Base-by-base conservation (phyloP, 2,888 invertebrate species). In the Zeuzera pyrina region DNA sequence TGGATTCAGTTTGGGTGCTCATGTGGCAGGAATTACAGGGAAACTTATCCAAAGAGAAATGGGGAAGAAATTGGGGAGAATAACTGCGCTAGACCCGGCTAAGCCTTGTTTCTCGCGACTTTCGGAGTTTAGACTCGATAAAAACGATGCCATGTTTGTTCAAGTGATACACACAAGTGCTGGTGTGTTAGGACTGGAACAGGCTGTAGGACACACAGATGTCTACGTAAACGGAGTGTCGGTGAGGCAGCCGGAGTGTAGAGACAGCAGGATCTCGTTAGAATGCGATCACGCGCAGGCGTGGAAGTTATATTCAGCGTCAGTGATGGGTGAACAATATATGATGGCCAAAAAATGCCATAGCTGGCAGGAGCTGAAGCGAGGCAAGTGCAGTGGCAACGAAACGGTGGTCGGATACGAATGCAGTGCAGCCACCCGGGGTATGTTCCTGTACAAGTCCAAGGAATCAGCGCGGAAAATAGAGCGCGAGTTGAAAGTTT, bases 1-100 rank as follows among this genome's bases (percentile, higher is more conserved):
- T 33, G 88, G 88, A 3, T 89, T 88, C 65, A 87, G 87, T 39
- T 57, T 89, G 10, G 89, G 89, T 2, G 87, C 88, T 0, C 88
- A 89, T 50, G 88, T 87, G 1, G 87, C 86, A 1, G 88, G 88
- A 0, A 49, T 69, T 31, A 59, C 77, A 0, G 79, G 77, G 0
- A 71, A 65, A 28, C 32, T 74, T 15, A 64, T 72, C 2, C 57
- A 58, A 33, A 55, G 32, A 7, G 51, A 57, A 3, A 36, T 71
- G 12, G 55, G 55, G 4, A 41, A 43, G 3, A 59, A 56, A 22
- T 35, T 78, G 16, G 69, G 64, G 1, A 57, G 47, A 34, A 72
- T 78, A 22, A 73, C 74, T 0, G 81, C 71, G 0, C 44, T 79
- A 32, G 81, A 81, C 34, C 81, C 81, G 0, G 81, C 81, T 1